These are phyloP conservation scores for Thinocorus orbignyianus DNA, from an alignment of 2,113 vertebrate genomes.

Conservation along the genomic window DNA sequence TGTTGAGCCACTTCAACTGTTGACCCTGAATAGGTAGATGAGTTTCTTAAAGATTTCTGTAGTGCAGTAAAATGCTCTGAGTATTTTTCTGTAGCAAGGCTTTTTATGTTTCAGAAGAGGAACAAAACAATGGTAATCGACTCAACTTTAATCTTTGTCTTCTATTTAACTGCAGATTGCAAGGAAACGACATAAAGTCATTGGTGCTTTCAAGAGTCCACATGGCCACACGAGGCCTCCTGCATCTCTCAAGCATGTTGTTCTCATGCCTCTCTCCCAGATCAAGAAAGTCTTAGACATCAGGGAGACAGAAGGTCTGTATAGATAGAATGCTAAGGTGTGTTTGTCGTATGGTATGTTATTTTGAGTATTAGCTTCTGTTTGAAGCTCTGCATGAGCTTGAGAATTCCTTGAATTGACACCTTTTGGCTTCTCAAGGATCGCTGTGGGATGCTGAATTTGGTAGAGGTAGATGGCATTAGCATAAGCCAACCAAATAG, in stretches of 20 bases:
- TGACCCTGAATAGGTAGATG: background rate
- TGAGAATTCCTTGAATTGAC: background rate
- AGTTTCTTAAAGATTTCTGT: background rate
- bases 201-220: conserved; percentile 92
- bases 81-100: background rate
- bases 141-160: background rate
- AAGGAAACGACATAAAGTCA: conserved; percentile 95
- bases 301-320: conserved; percentile 92
- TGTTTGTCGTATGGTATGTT: background rate
- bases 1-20: background rate
- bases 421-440: background rate
- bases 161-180: conserved; percentile 82
- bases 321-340: background rate
- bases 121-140: background rate
- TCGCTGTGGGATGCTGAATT: background rate
- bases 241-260: conserved; percentile 92
- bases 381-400: background rate
- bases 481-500: background rate
- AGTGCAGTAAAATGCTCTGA: background rate
- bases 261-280: conserved; percentile 96
- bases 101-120: background rate
- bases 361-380: background rate
- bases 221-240: conserved; percentile 88
- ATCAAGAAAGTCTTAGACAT: conserved; percentile 95
- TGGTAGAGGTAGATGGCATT: background rate